A percentile compares a stretch with the other conserved stretches of the same genome.
Evolutionary conservation across 2,113 vertebrate genomes (phyloP).

Genomic region (Hippocampus guttulatus): DNA sequence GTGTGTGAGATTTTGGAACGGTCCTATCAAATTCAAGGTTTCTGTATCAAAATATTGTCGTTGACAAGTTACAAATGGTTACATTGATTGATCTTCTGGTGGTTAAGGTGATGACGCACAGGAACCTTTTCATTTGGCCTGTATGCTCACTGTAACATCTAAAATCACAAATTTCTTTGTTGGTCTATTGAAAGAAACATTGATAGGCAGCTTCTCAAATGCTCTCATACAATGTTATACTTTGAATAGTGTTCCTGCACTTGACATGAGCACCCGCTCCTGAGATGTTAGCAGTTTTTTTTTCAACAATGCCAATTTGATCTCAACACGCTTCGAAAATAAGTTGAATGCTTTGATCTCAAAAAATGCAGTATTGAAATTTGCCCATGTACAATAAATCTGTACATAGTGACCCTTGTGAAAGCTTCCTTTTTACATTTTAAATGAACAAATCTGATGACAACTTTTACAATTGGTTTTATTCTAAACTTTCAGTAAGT

Average conservation of each 20-base stretch:
- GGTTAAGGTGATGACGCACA: background rate
- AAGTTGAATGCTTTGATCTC: slow-evolving; percentile 13
- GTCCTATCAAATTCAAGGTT: background rate
- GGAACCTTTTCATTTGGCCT: background rate
- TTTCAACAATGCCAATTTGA: background rate
- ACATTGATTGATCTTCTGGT: background rate
- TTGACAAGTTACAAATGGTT: slow-evolving; percentile 1
- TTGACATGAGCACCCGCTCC: background rate
- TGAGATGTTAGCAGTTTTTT: slow-evolving; percentile 1
- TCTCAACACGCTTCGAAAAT: background rate
- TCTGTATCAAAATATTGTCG: background rate
- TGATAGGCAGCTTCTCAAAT: background rate
- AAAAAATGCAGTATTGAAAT: background rate
- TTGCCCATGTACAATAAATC: slow-evolving; percentile 51
- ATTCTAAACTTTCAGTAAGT: background rate
- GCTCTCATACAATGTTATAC: background rate
- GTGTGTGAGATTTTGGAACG: background rate
- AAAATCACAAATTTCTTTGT: background rate
- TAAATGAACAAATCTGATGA: background rate
- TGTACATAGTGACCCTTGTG: slow-evolving; percentile 36
- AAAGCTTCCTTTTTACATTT: slow-evolving; percentile 8
- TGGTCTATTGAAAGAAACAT: background rate
- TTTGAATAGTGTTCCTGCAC: background rate
- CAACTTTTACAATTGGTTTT: background rate
- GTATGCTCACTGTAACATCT: background rate